Base-by-base conservation (phyloP, 2,113 vertebrate genomes). In the Hylia prasina region DNA sequence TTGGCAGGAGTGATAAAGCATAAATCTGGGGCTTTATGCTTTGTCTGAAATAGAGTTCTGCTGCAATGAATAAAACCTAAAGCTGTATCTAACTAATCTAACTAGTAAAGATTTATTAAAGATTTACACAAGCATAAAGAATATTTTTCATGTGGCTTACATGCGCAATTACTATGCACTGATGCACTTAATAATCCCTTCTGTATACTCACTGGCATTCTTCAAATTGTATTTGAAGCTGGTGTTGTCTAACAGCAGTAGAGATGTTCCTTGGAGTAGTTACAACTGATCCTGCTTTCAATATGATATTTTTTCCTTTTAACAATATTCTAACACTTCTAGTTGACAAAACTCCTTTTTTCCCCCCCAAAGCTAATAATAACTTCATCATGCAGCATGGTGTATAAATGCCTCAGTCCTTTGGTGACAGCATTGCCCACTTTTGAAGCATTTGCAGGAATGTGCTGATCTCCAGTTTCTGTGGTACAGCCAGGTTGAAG, bases 361-460 rank as follows among this genome's bases (percentile, higher is more conserved):
- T 6, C 0, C 1, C 1, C 5, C 3, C 10, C n/a, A 27, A 40
- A 80, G 17, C 50, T 77, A 57, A 4, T 40, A 54, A 47, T 33
- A 63, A 37, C 21, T 47, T 23, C 30, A 21, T 87, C 33, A 63
- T 65, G 16, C 16, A 60, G 33, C 13, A 25, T 16, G 47, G 33
- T 82, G 39, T n/a, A 4, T 28, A 42, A 69, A 50, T 25, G 7
- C 53, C 16, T 86, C 5, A 3, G 25, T 87, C 35, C 30, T 93
- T 83, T 2, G 1, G 31, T 65, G 58, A 21, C 24, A 72, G 33
- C 10, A 83, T 83, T 81, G 45, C 56, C 50, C 33, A 8, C 23
- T 51, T 48, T 60, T 0, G 10, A 60, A 79, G 40, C 31, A 45
- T 83, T 77, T 96, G 50, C 50, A 31, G 68, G 27, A 37, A 33